phyloP scores from a whole-genome alignment of 2,113 vertebrate species.

The Cacatua alba region DNA sequence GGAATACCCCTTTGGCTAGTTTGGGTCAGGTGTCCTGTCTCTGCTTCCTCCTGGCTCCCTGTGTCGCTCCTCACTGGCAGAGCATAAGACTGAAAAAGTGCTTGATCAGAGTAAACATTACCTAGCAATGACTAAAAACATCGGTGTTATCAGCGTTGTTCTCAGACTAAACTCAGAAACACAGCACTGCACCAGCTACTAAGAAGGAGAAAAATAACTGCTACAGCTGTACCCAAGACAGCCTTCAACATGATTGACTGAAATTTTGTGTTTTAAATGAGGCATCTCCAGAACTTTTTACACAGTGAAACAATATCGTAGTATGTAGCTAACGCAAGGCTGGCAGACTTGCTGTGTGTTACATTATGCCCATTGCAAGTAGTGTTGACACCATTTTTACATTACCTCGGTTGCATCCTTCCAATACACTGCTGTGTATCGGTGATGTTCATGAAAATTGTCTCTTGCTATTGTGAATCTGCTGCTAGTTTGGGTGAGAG shows the following conservation, averaged over 20 bases:
- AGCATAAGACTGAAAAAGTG: neutral
- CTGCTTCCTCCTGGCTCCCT: neutral
- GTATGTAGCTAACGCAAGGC: fast-evolving
- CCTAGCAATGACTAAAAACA: neutral
- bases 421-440: neutral
- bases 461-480: neutral
- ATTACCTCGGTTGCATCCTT: neutral
- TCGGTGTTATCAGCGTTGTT: neutral
- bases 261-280: neutral
- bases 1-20: neutral
- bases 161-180: neutral
- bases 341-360: neutral
- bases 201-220: neutral
- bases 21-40: neutral
- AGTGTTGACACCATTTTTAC: neutral
- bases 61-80: neutral
- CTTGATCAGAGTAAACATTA: neutral
- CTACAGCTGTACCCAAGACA: neutral
- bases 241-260: neutral
- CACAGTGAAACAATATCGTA: neutral
- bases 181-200: neutral
- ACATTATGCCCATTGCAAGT: neutral
- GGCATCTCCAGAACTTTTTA: neutral
- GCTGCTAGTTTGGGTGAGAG: neutral
- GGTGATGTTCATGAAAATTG: neutral